phyloP scores from a whole-genome alignment of 2,797 vertebrate genomes.

The Benthosema pterotum region DNA sequence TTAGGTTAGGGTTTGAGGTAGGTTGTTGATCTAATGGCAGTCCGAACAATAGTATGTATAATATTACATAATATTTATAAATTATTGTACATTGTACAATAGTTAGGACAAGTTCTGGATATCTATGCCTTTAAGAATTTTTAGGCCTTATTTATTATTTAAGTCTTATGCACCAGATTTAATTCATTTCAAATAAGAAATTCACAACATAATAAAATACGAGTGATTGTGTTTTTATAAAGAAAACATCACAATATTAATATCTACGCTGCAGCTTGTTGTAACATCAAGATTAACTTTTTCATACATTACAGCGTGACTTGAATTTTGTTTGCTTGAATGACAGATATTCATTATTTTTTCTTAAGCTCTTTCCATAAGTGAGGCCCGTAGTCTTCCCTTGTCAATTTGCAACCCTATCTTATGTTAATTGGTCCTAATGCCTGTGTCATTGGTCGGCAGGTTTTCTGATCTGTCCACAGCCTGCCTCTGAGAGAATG shows the following conservation, averaged over 20 bases:
- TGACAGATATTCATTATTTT: neutral
- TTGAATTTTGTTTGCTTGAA: neutral
- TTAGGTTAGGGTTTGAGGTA: no score
- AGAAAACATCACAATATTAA: neutral
- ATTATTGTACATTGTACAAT: neutral
- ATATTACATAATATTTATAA: neutral
- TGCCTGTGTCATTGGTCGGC: no score
- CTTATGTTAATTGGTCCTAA: neutral
- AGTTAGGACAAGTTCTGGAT: neutral
- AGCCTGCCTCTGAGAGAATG: no score
- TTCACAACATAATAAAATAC: no score
- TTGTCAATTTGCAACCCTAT: neutral
- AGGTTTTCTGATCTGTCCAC: no score
- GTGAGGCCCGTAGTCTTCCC: neutral
- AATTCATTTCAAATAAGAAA: no score
- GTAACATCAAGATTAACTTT: neutral
- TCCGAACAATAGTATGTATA: no score
- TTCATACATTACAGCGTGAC: neutral
- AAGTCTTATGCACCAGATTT: neutral
- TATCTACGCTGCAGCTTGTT: neutral
- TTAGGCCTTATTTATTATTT: neutral
- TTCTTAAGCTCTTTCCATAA: neutral
- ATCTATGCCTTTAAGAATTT: neutral
- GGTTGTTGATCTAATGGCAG: no score
- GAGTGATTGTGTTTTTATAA: neutral